Percentiles rank a stretch among this genome's conserved stretches.
Conservation (phyloP, 2,888 invertebrate genomes). For the Drosophila tanythrix region DNA sequence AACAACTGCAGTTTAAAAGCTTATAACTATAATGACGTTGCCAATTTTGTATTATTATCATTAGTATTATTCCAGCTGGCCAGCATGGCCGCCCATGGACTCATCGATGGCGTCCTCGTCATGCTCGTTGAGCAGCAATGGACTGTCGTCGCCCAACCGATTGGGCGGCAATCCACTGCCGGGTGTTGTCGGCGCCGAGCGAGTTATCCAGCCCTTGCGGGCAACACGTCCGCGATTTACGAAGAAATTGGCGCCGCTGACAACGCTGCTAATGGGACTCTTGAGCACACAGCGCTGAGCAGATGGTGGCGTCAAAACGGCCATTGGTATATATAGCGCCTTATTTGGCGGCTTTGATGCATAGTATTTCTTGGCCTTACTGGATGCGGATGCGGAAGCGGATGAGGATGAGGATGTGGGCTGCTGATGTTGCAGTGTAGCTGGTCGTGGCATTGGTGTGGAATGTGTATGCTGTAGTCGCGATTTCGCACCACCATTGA, state of each 20-base stretch:
- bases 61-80: constrained; percentile 51
- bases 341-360: constrained; percentile 87
- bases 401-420: constrained; percentile 14
- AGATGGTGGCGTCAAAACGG: constrained; percentile 43
- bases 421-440: constrained; percentile 71
- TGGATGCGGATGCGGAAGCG: constrained; percentile 22
- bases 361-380: constrained; percentile 85
- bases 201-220: constrained; percentile 88
- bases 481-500: constrained; percentile 62
- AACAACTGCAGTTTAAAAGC: constrained; percentile 36
- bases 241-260: constrained; percentile 82
- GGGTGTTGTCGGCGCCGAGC: constrained; percentile 93
- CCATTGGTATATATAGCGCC: constrained; percentile 89
- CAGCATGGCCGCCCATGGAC: constrained; percentile 66
- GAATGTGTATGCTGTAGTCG: constrained; percentile 74
- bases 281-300: constrained; percentile 78
- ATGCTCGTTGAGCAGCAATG: constrained; percentile 86
- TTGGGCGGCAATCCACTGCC: constrained; percentile 88
- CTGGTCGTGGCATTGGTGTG: constrained; percentile 56
- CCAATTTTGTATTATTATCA: neutral
- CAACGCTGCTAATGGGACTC: constrained; percentile 82
- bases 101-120: constrained; percentile 85
- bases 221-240: constrained; percentile 82
- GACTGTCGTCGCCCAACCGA: constrained; percentile 88
- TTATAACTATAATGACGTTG: constrained; percentile 18